Percentiles rank a stretch among this genome's conserved stretches.
phyloP scores from a whole-genome alignment of 2,888 invertebrate species.

The Euzophera pinguis region DNA sequence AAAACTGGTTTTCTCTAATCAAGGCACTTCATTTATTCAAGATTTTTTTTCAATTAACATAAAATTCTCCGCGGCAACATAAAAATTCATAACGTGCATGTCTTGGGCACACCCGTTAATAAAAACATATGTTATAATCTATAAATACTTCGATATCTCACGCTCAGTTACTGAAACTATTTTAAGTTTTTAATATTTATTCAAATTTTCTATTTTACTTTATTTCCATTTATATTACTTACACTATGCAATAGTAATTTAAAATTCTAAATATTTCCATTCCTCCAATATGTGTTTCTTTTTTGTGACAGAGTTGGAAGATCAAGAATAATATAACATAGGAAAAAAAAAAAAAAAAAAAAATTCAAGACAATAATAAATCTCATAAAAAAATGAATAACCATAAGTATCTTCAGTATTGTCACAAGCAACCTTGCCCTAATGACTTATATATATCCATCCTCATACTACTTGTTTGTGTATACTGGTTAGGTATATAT shows the following conservation, averaged over 20 bases:
- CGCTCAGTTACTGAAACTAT: not conserved
- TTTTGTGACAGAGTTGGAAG: no score
- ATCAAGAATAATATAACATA: no score
- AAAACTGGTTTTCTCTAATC: not conserved
- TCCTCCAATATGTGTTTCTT: no score
- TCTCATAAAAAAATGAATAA: not conserved
- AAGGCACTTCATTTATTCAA: not conserved
- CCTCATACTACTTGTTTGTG: not conserved
- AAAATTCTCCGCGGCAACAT: not conserved
- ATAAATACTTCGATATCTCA: not conserved
- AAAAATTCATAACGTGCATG: conserved; percentile 5
- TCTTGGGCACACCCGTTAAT: not conserved
- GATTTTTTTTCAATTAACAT: not conserved
- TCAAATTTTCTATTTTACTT: no score
- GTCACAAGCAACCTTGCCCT: not conserved
- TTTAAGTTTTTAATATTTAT: no score
- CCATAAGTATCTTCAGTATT: not conserved
- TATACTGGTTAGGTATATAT: not conserved
- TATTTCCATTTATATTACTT: no score
- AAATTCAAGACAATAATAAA: not conserved
- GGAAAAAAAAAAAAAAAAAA: no score
- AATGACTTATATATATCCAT: not conserved
- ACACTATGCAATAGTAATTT: no score
- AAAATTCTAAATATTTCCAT: no score
- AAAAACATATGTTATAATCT: not conserved